A percentile compares a stretch with the other conserved stretches of the same genome.
phyloP scores from a whole-genome alignment of 2,797 vertebrate species.

The Crenichthys baileyi region DNA sequence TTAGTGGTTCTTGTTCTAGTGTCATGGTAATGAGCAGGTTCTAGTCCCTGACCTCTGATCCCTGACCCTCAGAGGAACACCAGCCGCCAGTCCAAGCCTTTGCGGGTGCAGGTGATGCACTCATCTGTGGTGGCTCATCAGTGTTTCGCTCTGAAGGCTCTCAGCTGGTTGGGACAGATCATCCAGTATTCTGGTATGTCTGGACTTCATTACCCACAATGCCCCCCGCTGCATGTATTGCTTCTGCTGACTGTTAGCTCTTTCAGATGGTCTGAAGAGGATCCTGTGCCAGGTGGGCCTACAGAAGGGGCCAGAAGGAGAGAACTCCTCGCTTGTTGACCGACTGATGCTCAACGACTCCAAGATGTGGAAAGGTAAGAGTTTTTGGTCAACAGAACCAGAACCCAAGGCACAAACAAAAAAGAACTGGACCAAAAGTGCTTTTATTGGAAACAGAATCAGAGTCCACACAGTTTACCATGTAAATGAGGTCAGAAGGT shows the following conservation, averaged over 20 bases:
- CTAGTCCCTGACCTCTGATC: background rate
- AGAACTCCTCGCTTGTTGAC: slow-evolving; percentile 92
- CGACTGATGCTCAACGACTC: slow-evolving; percentile 95
- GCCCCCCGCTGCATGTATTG: background rate
- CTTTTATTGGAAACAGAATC: too few species aligned
- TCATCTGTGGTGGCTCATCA: slow-evolving; percentile 96
- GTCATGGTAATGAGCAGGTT: too few species aligned
- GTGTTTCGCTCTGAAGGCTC: slow-evolving; percentile 92
- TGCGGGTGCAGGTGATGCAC: slow-evolving; percentile 97
- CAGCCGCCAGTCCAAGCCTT: slow-evolving; percentile 94
- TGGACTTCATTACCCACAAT: slow-evolving; percentile 16
- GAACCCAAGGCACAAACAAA: too few species aligned
- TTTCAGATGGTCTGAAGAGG: slow-evolving; percentile 90
- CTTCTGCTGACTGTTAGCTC: background rate
- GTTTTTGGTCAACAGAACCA: background rate
- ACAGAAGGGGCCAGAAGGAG: slow-evolving; percentile 87
- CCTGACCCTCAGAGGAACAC: slow-evolving; percentile 87
- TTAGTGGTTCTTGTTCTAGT: background rate
- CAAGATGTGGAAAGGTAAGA: slow-evolving; percentile 95
- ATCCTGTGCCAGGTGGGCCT: slow-evolving; percentile 94
- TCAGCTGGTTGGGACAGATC: slow-evolving; percentile 91
- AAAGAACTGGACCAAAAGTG: too few species aligned
- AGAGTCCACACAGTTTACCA: too few species aligned
- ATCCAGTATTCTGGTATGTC: slow-evolving; percentile 92
- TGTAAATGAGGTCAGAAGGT: background rate